A percentile compares a stretch with the other conserved stretches of the same genome.
Evolutionary conservation across 1,140 invertebrate genomes (phyloP).

Genomic region (Megathymus violae): DNA sequence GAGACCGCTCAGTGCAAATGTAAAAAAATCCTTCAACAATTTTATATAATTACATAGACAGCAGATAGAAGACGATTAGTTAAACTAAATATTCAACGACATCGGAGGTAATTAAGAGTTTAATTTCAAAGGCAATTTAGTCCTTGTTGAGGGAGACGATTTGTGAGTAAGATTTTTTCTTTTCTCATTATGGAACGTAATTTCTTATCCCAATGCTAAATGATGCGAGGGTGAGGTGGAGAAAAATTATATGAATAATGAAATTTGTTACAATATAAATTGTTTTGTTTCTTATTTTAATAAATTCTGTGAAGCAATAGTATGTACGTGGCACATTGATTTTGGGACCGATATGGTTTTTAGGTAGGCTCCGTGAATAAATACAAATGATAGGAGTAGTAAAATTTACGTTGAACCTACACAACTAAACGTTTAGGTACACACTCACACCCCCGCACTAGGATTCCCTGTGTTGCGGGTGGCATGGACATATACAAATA

Average conservation of each 20-base stretch:
- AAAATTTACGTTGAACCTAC: too few species aligned
- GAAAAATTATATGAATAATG: not conserved
- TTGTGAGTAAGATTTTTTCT: slow-evolving; percentile 37
- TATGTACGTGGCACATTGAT: too few species aligned
- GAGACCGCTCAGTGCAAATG: slow-evolving; percentile 14
- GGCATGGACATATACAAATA: too few species aligned
- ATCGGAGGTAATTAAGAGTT: slow-evolving; percentile 40
- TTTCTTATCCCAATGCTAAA: not conserved
- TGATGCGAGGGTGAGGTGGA: not conserved
- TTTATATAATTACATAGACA: slow-evolving; percentile 17
- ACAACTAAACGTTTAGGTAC: too few species aligned
- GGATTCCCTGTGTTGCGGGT: too few species aligned
- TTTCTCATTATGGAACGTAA: slow-evolving; percentile 19
- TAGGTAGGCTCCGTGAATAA: too few species aligned
- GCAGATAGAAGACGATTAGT: slow-evolving; percentile 18
- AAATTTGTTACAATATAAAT: too few species aligned
- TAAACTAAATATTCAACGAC: slow-evolving; percentile 30
- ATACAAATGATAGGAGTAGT: too few species aligned
- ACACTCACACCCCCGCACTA: too few species aligned
- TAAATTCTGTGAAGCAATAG: too few species aligned
- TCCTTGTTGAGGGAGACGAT: slow-evolving; percentile 30
- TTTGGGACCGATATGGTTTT: too few species aligned
- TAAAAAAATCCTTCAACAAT: slow-evolving; percentile 15
- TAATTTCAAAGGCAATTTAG: slow-evolving; percentile 39
- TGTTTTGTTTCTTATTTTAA: too few species aligned